Conservation (phyloP, 2,797 vertebrate genomes). For the Tokudaia muenninki region DNA sequence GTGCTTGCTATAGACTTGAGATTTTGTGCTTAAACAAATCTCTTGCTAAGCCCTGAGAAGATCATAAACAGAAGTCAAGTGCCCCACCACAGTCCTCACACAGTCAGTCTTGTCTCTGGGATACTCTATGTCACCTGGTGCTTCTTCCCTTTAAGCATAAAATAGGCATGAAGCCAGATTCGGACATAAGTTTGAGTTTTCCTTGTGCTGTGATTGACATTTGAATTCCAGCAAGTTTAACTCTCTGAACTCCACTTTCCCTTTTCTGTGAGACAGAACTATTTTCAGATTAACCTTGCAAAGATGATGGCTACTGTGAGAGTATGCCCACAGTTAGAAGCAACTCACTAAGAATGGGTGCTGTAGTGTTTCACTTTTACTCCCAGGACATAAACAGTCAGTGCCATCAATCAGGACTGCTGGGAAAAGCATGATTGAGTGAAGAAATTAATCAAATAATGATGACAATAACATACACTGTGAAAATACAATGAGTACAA, state of each 20-base stretch:
- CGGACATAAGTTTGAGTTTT: not conserved
- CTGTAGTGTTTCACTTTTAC: not conserved
- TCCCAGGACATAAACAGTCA: not conserved
- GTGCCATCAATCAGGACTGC: not conserved
- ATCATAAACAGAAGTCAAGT: not conserved
- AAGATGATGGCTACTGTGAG: not conserved
- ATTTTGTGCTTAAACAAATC: not conserved
- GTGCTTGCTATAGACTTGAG: not conserved
- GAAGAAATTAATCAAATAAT: not conserved
- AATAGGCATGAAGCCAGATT: not conserved
- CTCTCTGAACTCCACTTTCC: not conserved
- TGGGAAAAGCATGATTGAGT: not conserved
- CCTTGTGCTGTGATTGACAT: not conserved
- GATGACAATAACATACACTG: not conserved
- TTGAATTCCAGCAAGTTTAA: not conserved
- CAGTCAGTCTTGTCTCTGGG: not conserved
- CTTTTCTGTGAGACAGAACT: not conserved
- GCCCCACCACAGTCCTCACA: not conserved
- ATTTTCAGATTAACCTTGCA: not conserved
- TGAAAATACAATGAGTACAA: not conserved
- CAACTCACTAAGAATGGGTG: not conserved
- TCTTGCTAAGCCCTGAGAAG: not conserved
- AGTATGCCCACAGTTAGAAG: not conserved
- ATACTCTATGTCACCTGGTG: not conserved
- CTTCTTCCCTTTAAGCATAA: not conserved